Percentiles rank a stretch among this genome's conserved stretches.
Conservation (phyloP, 1,140 invertebrate genomes). For the Pogonomyrmex californicus region DNA sequence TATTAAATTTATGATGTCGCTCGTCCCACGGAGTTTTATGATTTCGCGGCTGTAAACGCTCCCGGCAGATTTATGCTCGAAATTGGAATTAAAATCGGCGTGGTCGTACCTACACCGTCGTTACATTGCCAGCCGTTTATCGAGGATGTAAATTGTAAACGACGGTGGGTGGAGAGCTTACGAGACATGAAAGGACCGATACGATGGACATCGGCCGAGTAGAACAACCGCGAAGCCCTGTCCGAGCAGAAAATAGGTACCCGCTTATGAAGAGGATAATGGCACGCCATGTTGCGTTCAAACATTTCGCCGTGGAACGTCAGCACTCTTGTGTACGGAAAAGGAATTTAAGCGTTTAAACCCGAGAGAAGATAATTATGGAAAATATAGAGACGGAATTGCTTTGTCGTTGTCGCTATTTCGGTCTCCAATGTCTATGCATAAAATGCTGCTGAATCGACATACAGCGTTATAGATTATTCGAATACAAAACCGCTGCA, state of each 20-base stretch:
- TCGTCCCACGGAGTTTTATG: slow-evolving; percentile 77
- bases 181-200: neutral
- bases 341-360: slow-evolving; percentile 11
- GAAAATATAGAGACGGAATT: slow-evolving; percentile 33
- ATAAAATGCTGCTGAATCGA: slow-evolving; percentile 6
- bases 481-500: neutral
- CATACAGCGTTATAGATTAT: neutral
- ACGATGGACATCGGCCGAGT: slow-evolving; percentile 27
- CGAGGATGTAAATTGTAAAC: slow-evolving; percentile 45
- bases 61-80: slow-evolving; percentile 75
- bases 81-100: slow-evolving; percentile 81
- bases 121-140: slow-evolving; percentile 57
- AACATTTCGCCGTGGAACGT: slow-evolving; percentile 31
- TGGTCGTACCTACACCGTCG: neutral
- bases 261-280: slow-evolving; percentile 50
- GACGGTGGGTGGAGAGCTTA: neutral
- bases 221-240: neutral
- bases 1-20: slow-evolving; percentile 81
- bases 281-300: slow-evolving; percentile 36
- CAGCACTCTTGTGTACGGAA: neutral
- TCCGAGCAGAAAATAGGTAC: slow-evolving; percentile 53
- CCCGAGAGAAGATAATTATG: slow-evolving; percentile 28
- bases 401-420: slow-evolving; percentile 25
- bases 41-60: slow-evolving; percentile 78
- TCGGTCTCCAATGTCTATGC: neutral